Conservation (phyloP, 2,888 invertebrate species). For the Empis livida region DNA sequence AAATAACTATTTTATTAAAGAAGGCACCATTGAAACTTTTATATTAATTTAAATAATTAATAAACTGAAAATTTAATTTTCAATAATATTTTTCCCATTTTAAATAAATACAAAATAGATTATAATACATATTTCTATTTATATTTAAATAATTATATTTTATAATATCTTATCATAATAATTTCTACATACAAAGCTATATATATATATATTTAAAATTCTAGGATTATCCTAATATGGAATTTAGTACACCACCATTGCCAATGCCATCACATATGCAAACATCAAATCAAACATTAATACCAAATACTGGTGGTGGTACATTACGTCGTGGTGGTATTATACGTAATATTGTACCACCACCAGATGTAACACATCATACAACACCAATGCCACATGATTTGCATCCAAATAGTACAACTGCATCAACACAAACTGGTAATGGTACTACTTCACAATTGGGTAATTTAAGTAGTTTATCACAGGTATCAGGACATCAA, state of each 20-base stretch:
- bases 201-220: constrained; percentile 9
- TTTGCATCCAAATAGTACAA: constrained; percentile 28
- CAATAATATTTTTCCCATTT: too few relatives aligned
- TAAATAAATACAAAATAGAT: too few relatives aligned
- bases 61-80: too few relatives aligned
- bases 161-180: too few relatives aligned
- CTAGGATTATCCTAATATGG: constrained; percentile 34
- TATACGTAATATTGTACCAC: constrained; percentile 31
- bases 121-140: too few relatives aligned
- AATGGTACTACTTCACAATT: constrained; percentile 25
- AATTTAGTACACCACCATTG: constrained; percentile 28
- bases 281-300: constrained; percentile 18
- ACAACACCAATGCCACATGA: constrained; percentile 28
- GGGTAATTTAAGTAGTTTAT: constrained; percentile 17
- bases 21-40: too few relatives aligned
- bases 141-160: too few relatives aligned
- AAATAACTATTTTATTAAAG: too few relatives aligned
- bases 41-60: too few relatives aligned
- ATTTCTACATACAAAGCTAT: too few relatives aligned
- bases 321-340: constrained; percentile 29
- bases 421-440: constrained; percentile 29
- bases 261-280: constrained; percentile 25
- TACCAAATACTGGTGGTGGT: constrained; percentile 18
- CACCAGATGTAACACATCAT: constrained; percentile 35
- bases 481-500: constrained; percentile 16